These are phyloP conservation scores for Corythornis cristatus DNA, from an alignment of 2,113 vertebrate genomes.

Conservation along the genomic window DNA sequence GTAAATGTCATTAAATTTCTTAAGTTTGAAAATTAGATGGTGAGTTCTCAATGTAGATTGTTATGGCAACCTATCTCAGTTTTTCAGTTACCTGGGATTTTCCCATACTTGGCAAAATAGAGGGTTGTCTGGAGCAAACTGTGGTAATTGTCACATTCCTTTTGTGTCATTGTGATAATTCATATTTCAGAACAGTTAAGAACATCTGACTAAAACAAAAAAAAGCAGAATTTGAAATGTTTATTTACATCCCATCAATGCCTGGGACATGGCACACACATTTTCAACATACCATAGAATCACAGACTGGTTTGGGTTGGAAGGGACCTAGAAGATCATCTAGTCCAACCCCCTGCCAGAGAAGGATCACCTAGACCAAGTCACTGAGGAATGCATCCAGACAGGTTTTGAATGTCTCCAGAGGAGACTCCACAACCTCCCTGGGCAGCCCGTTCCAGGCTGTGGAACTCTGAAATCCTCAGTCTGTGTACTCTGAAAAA, in stretches of 20 bases:
- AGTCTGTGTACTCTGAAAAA: background rate
- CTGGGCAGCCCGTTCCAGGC: too few species aligned
- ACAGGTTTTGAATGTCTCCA: too few species aligned
- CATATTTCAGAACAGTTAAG: background rate
- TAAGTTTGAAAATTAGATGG: background rate
- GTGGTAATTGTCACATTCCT: background rate
- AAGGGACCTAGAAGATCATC: too few species aligned
- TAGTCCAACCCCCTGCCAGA: too few species aligned
- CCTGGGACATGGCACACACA: rapidly evolving
- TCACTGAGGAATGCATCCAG: too few species aligned
- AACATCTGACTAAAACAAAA: background rate
- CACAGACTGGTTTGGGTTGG: too few species aligned
- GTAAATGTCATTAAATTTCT: background rate
- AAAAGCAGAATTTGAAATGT: background rate
- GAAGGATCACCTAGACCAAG: too few species aligned
- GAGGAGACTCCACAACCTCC: too few species aligned
- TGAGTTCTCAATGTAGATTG: background rate
- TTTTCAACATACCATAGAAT: background rate
- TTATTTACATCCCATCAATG: background rate
- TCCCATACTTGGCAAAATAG: background rate
- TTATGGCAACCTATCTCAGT: background rate
- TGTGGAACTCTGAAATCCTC: background rate
- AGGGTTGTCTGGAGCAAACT: background rate
- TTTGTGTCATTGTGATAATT: background rate
- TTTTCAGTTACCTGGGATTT: background rate